Conservation (phyloP, 23 tunicate genomes). For the Halocynthia roretzi region DNA sequence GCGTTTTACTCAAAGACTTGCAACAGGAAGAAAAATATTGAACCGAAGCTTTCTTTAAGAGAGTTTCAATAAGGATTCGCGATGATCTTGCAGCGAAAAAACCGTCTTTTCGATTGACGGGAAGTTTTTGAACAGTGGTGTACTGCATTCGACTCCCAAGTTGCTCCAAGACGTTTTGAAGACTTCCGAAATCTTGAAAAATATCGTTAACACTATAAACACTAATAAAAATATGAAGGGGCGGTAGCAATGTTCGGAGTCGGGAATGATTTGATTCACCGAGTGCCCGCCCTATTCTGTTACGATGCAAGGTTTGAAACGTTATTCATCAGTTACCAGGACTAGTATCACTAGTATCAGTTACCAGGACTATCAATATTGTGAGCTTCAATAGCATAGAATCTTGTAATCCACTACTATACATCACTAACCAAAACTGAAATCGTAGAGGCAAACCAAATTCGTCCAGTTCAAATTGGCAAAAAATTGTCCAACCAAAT, state of each 20-base stretch:
- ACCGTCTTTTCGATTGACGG: conserved; percentile 1
- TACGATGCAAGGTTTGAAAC: no score
- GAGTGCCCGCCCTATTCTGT: no score
- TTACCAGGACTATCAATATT: no score
- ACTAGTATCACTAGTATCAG: no score
- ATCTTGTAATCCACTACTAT: not conserved
- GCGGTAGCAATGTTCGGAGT: no score
- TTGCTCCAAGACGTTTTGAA: conserved; percentile 9
- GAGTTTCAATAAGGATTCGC: conserved; percentile 5
- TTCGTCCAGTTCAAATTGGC: conserved; percentile 8
- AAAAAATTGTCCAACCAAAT: conserved; percentile 14
- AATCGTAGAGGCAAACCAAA: conserved; percentile 11
- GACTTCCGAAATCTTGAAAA: not conserved
- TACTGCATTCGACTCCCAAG: conserved; percentile 36
- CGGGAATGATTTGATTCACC: no score
- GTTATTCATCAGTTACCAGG: no score
- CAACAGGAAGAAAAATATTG: not conserved
- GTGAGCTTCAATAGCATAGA: not conserved
- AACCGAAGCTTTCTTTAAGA: not conserved
- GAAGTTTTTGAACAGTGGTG: conserved; percentile 38
- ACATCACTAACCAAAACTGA: conserved; percentile 8
- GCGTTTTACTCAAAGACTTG: not conserved
- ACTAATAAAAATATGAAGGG: no score
- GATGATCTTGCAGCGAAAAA: not conserved
- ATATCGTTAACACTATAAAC: not conserved